Evolutionary conservation across 2,888 invertebrate genomes (phyloP).

Genomic region (Ephialtes manifestator): DNA sequence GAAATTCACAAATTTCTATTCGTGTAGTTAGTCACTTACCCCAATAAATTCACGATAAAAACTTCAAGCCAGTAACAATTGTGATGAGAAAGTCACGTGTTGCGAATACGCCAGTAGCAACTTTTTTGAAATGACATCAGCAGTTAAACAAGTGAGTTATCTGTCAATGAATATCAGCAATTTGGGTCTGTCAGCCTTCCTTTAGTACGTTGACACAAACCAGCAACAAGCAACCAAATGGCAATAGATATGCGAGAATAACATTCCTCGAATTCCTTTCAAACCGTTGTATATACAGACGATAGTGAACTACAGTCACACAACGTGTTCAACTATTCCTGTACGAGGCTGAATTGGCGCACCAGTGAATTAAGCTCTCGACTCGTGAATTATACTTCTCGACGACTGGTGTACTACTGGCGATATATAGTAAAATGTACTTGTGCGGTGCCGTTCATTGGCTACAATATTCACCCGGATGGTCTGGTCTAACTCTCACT

Average conservation of each 20-base stretch:
- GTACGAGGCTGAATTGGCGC: neutral
- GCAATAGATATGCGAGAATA: neutral
- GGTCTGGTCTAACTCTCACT: constrained; percentile 16
- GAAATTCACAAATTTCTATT: too few relatives aligned
- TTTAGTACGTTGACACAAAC: neutral
- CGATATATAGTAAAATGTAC: constrained; percentile 1
- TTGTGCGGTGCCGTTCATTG: neutral
- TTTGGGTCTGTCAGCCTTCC: too few relatives aligned
- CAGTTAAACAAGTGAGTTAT: too few relatives aligned
- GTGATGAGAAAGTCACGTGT: too few relatives aligned
- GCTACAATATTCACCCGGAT: constrained; percentile 14
- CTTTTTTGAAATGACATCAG: too few relatives aligned
- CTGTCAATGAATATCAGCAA: too few relatives aligned
- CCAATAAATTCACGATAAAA: too few relatives aligned
- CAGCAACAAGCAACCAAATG: too few relatives aligned
- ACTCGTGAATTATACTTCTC: constrained; percentile 16
- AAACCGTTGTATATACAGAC: too few relatives aligned
- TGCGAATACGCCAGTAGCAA: too few relatives aligned
- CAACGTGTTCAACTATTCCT: neutral
- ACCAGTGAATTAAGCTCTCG: constrained; percentile 9
- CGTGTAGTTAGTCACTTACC: too few relatives aligned
- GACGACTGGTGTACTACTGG: neutral
- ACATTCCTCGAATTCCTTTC: neutral
- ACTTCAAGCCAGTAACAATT: too few relatives aligned
- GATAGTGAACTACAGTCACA: neutral